Evolutionary conservation across 2,797 vertebrate genomes (phyloP).

Genomic region (Chloroceryle amazona): DNA sequence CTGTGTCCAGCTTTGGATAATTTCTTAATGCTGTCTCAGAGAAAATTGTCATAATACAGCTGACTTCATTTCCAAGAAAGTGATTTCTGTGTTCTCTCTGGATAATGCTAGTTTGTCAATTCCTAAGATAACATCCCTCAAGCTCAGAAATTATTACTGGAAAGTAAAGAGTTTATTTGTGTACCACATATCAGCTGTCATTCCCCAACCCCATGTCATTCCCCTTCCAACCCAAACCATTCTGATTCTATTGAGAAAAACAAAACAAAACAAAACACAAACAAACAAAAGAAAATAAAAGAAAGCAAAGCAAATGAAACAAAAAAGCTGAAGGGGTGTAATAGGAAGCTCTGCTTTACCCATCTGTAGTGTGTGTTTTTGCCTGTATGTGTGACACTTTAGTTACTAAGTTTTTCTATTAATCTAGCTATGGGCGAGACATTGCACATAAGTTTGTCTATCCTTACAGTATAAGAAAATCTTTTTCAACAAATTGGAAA

Average conservation of each 20-base stretch:
- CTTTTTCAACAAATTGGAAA: background rate
- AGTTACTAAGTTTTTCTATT: background rate
- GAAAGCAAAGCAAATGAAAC: background rate
- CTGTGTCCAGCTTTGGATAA: background rate
- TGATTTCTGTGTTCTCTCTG: background rate
- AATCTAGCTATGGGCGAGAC: background rate
- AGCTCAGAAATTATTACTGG: background rate
- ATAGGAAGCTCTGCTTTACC: background rate
- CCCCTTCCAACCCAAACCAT: no score
- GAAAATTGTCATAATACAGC: background rate
- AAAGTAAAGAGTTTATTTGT: background rate
- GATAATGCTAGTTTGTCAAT: background rate
- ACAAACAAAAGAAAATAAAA: background rate
- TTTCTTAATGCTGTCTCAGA: background rate
- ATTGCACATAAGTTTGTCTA: background rate
- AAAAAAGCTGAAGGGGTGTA: accelerated
- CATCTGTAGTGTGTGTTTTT: background rate
- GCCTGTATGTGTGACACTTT: background rate
- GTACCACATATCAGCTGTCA: background rate
- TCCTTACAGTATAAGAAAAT: background rate
- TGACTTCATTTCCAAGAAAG: background rate
- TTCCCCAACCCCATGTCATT: background rate
- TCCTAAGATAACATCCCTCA: background rate
- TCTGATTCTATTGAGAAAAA: background rate
- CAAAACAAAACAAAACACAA: background rate